These are phyloP conservation scores for Philaenus spumarius DNA, from an alignment of 1,140 invertebrate genomes.

Conservation along the genomic window DNA sequence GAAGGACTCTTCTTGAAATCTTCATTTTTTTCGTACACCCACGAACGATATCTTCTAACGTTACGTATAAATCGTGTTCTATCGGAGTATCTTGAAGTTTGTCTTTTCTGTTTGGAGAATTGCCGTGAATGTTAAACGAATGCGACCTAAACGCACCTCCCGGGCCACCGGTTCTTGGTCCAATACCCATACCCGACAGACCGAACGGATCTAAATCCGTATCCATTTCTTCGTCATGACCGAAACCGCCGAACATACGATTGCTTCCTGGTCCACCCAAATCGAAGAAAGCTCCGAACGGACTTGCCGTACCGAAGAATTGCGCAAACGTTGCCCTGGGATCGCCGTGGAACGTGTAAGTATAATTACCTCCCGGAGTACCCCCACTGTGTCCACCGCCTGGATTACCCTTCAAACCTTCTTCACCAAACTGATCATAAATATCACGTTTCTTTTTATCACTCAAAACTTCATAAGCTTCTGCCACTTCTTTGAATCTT, in stretches of 20 bases:
- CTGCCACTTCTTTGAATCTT: constrained; percentile 96
- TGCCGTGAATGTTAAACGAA: constrained; percentile 79
- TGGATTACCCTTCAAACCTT: constrained; percentile 78
- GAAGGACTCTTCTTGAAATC: constrained; percentile 86
- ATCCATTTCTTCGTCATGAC: constrained; percentile 61
- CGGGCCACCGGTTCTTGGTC: constrained; percentile 41
- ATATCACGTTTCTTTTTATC: constrained; percentile 92
- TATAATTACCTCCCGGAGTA: constrained; percentile 44
- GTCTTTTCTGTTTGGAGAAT: constrained; percentile 57
- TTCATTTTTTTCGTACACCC: constrained; percentile 99
- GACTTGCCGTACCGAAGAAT: constrained; percentile 61
- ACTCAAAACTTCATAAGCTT: constrained; percentile 96
- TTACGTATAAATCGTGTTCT: constrained; percentile 93
- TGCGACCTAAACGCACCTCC: constrained; percentile 78
- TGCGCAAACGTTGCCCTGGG: constrained; percentile 64
- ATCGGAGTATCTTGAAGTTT: constrained; percentile 88
- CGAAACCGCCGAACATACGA: constrained; percentile 52
- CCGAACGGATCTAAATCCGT: constrained; percentile 64
- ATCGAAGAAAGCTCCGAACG: constrained; percentile 61
- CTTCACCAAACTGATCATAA: constrained; percentile 95
- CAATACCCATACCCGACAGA: constrained; percentile 36
- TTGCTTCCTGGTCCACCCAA: constrained; percentile 49
- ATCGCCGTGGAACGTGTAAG: constrained; percentile 84
- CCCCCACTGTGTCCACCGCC: constrained; percentile 42
- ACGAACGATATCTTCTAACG: constrained; percentile 81